Conservation (phyloP, 1,140 invertebrate genomes). For the Scaptomyza hsui region DNA sequence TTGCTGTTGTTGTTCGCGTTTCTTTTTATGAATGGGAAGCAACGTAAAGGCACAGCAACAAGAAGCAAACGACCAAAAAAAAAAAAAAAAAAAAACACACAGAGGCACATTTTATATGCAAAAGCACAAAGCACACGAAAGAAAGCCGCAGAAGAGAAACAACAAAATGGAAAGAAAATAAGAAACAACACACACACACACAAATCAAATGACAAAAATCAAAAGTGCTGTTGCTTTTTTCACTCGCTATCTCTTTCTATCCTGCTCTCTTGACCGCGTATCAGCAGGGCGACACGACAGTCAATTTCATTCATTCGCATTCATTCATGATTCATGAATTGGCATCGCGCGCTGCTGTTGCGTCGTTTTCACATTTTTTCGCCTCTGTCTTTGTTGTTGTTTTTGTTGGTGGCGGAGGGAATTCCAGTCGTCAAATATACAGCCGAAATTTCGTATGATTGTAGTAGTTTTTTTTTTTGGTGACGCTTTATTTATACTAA, state of each 20-base stretch:
- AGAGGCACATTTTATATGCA: conserved; percentile 43
- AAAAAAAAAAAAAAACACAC: conserved; percentile 62
- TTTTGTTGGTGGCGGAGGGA: conserved; percentile 34
- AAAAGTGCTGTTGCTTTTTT: conserved; percentile 38
- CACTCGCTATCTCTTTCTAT: conserved; percentile 19
- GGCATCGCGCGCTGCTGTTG: conserved; percentile 28
- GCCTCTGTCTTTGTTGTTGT: conserved; percentile 13
- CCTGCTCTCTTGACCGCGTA: conserved; percentile 14
- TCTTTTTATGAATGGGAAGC: conserved; percentile 61
- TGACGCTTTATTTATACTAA: conserved; percentile 65
- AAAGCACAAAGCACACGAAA: conserved; percentile 21
- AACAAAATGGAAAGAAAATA: conserved; percentile 29
- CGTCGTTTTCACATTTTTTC: conserved; percentile 48
- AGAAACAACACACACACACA: conserved; percentile 6
- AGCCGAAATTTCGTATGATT: conserved; percentile 38
- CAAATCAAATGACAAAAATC: conserved; percentile 55
- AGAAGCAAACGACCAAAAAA: conserved; percentile 45
- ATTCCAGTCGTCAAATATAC: conserved; percentile 43
- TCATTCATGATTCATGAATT: conserved; percentile 53
- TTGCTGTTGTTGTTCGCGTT: conserved; percentile 28
- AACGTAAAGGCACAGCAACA: conserved; percentile 5
- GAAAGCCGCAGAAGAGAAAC: conserved; percentile 17
- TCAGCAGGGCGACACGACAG: conserved; percentile 38
- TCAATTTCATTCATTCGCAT: conserved; percentile 73
- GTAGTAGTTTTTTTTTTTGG: conserved; percentile 22